Percentiles rank a stretch among this genome's conserved stretches.
Evolutionary conservation across 2,888 invertebrate genomes (phyloP).

Genomic region (Conops quadrifasciatus): DNA sequence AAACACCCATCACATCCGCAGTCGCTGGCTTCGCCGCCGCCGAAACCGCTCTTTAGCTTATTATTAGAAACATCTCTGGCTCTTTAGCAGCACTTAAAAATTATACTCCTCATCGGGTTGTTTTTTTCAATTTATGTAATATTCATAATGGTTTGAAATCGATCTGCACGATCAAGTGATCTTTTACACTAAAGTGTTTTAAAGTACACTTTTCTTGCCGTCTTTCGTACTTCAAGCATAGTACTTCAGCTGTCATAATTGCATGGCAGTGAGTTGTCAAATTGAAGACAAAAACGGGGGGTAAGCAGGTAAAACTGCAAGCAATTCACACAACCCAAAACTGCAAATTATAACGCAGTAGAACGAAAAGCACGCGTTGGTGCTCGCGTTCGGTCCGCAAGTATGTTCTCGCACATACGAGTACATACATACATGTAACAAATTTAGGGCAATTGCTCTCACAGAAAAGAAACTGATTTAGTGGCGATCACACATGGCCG

Average conservation of each 20-base stretch:
- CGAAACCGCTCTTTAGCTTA: background rate
- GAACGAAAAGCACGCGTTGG: background rate
- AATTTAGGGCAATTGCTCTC: background rate
- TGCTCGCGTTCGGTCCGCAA: background rate
- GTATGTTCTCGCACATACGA: no score
- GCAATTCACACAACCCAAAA: background rate
- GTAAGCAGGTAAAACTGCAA: background rate
- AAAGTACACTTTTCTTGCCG: no score
- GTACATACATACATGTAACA: background rate
- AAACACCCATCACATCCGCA: no score
- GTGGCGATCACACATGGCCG: background rate
- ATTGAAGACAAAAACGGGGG: background rate
- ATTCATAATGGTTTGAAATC: conserved; percentile 15
- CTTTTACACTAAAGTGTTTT: conserved; percentile 9
- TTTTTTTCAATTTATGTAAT: conserved; percentile 2
- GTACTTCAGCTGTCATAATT: conserved; percentile 26
- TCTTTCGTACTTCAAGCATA: background rate
- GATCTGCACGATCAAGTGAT: conserved; percentile 3
- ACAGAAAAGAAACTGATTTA: background rate
- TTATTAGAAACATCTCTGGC: background rate
- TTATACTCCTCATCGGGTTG: no score
- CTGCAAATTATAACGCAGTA: background rate
- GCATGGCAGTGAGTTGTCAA: conserved; percentile 30
- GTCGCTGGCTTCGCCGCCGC: background rate
- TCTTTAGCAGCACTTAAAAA: conserved; percentile 15